Conservation (phyloP, 1,140 invertebrate species). For the Lordiphosa stackelbergi region DNA sequence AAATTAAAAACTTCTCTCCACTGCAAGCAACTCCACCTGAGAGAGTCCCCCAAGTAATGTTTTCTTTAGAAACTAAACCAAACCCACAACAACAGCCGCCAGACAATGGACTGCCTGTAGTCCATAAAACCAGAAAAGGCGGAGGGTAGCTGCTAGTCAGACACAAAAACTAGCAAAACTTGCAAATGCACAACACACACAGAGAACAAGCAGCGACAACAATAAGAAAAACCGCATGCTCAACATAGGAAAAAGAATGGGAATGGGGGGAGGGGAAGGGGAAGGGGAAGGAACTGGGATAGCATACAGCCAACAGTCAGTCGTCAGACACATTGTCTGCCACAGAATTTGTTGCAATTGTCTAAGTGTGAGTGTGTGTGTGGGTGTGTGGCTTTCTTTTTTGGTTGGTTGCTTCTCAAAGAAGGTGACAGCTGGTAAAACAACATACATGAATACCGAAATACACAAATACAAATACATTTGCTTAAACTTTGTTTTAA, state of each 20-base stretch:
- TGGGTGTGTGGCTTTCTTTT: slow-evolving; percentile 11
- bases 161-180: slow-evolving; percentile 54
- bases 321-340: slow-evolving; percentile 13
- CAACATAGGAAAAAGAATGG: slow-evolving; percentile 35
- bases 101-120: slow-evolving; percentile 67
- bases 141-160: background rate
- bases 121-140: slow-evolving; percentile 60
- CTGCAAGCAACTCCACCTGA: slow-evolving; percentile 3
- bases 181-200: slow-evolving; percentile 49
- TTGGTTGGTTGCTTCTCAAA: slow-evolving; percentile 12
- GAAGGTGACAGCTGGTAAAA: slow-evolving; percentile 10
- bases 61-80: slow-evolving; percentile 58
- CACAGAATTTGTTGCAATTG: slow-evolving; percentile 12
- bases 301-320: slow-evolving; percentile 9
- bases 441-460: no score
- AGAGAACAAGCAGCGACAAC: slow-evolving; percentile 5
- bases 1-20: slow-evolving; percentile 48
- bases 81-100: slow-evolving; percentile 54
- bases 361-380: slow-evolving; percentile 6
- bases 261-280: no score
- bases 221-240: slow-evolving; percentile 46
- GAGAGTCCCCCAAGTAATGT: slow-evolving; percentile 31
- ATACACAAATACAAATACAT: no score
- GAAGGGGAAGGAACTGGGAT: background rate
- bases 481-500: no score